Percentiles rank a stretch among this genome's conserved stretches.
Evolutionary conservation across 2,797 vertebrate species (phyloP).

Genomic region (Selene dorsalis): DNA sequence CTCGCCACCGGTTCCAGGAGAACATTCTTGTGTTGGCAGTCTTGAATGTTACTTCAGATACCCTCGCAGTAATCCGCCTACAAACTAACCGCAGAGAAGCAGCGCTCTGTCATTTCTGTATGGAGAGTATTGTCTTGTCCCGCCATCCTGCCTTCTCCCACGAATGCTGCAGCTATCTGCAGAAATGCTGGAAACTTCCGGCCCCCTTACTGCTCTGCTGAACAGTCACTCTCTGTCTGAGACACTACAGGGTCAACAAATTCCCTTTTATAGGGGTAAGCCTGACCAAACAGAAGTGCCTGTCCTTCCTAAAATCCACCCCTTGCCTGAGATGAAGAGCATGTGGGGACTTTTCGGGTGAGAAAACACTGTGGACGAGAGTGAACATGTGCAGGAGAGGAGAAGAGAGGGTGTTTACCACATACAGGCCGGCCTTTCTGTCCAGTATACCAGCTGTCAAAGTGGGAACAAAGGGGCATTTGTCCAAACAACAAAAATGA

Average conservation of each 20-base stretch:
- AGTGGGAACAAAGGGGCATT: constrained; percentile 72
- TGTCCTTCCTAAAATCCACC: constrained; percentile 53
- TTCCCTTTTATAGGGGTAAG: constrained; percentile 57
- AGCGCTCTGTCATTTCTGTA: constrained; percentile 52
- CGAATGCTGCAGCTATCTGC: constrained; percentile 53
- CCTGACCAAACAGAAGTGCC: constrained; percentile 66
- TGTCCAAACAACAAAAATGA: constrained; percentile 68
- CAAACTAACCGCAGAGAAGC: constrained; percentile 48
- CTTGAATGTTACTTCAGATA: constrained; percentile 63
- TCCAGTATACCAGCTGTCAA: constrained; percentile 77
- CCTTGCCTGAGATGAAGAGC: constrained; percentile 48
- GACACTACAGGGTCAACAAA: constrained; percentile 64
- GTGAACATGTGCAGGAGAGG: constrained; percentile 75
- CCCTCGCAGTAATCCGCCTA: constrained; percentile 54
- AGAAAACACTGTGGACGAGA: constrained; percentile 65
- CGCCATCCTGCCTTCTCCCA: constrained; percentile 53
- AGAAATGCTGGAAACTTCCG: constrained; percentile 65
- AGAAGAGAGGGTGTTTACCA: constrained; percentile 73
- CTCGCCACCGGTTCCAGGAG: constrained; percentile 53
- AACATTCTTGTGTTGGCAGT: constrained; percentile 60
- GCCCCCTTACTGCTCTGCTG: constrained; percentile 49
- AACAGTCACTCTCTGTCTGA: constrained; percentile 65
- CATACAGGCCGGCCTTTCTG: constrained; percentile 60
- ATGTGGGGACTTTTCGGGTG: constrained; percentile 65
- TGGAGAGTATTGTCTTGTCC: constrained; percentile 68